Conservation (phyloP, 2,888 invertebrate genomes). For the Carpatolechia fugitivella region DNA sequence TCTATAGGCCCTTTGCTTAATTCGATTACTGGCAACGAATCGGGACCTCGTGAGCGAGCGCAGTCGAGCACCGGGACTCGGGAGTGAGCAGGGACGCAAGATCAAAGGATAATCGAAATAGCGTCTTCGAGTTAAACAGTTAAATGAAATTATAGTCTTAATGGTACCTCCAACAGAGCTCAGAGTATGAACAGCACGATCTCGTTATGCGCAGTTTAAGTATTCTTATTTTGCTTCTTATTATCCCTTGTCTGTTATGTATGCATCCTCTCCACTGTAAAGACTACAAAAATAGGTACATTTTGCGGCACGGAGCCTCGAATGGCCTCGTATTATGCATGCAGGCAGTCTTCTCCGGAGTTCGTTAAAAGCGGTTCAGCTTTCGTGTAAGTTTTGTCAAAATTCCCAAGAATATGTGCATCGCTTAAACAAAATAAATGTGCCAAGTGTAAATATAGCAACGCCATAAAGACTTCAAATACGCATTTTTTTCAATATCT, state of each 20-base stretch:
- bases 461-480: too few species aligned
- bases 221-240: slow-evolving; percentile 18
- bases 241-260: neutral
- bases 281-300: slow-evolving; percentile 3
- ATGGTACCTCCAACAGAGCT: slow-evolving; percentile 23
- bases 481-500: too few species aligned
- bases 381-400: slow-evolving; percentile 4
- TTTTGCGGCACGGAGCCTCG: neutral
- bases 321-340: slow-evolving; percentile 9
- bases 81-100: slow-evolving; percentile 44
- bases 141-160: slow-evolving; percentile 48
- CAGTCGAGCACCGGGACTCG: slow-evolving; percentile 39
- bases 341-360: slow-evolving; percentile 9
- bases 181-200: neutral
- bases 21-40: slow-evolving; percentile 52
- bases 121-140: slow-evolving; percentile 42
- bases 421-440: too few species aligned
- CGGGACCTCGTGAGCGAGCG: slow-evolving; percentile 40
- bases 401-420: neutral
- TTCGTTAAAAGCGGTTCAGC: slow-evolving; percentile 10
- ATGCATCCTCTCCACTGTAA: neutral
- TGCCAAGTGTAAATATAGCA: too few species aligned
- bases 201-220: slow-evolving; percentile 9
- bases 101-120: slow-evolving; percentile 56
- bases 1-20: slow-evolving; percentile 24